Conservation (phyloP, 64 coral and sea anemone genomes). For the Dendrophyllia cribrosa region DNA sequence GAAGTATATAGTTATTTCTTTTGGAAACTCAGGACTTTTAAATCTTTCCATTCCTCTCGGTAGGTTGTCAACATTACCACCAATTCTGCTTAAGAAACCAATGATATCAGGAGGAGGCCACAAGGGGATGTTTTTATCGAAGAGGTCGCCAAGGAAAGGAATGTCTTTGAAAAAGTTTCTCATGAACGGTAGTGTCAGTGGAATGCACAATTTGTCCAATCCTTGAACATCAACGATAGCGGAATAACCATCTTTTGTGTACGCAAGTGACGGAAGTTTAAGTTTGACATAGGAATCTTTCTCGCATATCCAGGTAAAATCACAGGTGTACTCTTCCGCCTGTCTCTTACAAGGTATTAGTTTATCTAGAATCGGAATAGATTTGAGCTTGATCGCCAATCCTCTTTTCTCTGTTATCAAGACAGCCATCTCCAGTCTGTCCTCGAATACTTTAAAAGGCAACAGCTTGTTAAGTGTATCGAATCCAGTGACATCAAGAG, state of each 20-base stretch:
- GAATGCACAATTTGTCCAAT: conserved; percentile 65
- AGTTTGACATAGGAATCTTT: conserved; percentile 64
- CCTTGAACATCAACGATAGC: conserved; percentile 62
- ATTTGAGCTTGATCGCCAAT: conserved; percentile 46
- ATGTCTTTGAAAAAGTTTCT: conserved; percentile 44
- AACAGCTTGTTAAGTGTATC: conserved; percentile 55
- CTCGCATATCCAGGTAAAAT: conserved; percentile 79
- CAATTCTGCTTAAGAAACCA: conserved; percentile 20
- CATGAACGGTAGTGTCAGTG: conserved; percentile 54
- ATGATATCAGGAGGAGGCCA: conserved; percentile 73
- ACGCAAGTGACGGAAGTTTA: conserved; percentile 56
- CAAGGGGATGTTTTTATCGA: conserved; percentile 48
- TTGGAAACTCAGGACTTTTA: conserved; percentile 60
- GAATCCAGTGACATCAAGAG: conserved; percentile 56
- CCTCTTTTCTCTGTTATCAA: conserved; percentile 26
- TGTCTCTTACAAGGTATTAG: conserved; percentile 60
- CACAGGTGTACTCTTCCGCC: conserved; percentile 49
- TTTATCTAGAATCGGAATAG: conserved; percentile 63
- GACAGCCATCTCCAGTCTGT: conserved; percentile 45
- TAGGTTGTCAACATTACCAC: conserved; percentile 65
- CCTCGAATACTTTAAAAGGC: conserved; percentile 66
- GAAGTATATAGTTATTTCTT: conserved; percentile 28
- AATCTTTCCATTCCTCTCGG: conserved; percentile 65
- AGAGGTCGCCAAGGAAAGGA: conserved; percentile 38
- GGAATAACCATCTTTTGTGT: conserved; percentile 71